Evolutionary conservation across 64 coral and sea anemone species (phyloP).

Genomic region (Dendrophyllia cribrosa): DNA sequence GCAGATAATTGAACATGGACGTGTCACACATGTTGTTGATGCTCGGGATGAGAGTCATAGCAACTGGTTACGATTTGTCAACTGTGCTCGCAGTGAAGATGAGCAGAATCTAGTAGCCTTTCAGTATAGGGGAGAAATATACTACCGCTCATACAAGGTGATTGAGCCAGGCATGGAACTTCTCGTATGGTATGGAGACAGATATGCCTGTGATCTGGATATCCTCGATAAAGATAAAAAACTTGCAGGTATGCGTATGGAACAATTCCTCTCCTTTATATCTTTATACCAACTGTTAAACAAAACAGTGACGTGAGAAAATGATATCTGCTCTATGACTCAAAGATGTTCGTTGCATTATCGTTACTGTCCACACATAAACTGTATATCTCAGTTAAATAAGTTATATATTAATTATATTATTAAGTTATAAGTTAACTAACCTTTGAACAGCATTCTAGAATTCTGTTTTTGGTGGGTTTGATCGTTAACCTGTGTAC

Average conservation of each 20-base stretch:
- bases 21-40: constrained; percentile 73
- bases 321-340: no score
- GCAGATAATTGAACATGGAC: constrained; percentile 79
- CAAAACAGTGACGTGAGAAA: no score
- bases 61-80: constrained; percentile 79
- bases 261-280: no score
- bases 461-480: no score
- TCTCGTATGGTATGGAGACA: constrained; percentile 76
- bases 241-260: constrained; percentile 16
- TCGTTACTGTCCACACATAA: no score
- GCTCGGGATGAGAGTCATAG: constrained; percentile 60
- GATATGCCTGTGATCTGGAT: constrained; percentile 75
- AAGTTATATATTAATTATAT: no score
- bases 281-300: no score
- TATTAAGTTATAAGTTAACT: no score
- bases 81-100: constrained; percentile 82
- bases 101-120: constrained; percentile 83
- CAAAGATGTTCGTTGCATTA: no score
- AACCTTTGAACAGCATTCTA: no score
- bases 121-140: constrained; percentile 73
- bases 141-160: constrained; percentile 66
- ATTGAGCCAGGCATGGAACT: constrained; percentile 78
- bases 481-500: no score
- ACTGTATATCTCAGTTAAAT: no score
- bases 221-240: constrained; percentile 66